A percentile compares a stretch with the other conserved stretches of the same genome.
These are phyloP conservation scores for Agonopterix heracliana DNA, from an alignment of 2,888 invertebrate genomes.

Conservation along the genomic window DNA sequence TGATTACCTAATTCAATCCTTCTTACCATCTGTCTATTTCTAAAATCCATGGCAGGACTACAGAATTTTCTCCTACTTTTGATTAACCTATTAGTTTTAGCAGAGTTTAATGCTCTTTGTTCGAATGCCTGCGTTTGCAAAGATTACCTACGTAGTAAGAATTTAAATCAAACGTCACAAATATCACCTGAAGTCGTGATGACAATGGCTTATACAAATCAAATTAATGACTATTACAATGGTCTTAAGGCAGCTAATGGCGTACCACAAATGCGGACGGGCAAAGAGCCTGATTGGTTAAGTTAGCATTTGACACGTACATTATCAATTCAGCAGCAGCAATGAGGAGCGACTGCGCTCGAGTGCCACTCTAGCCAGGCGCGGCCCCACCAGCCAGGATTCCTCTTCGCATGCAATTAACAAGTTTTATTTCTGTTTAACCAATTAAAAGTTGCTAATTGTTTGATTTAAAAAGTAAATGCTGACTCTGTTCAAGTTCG, in stretches of 20 bases:
- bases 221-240: not conserved
- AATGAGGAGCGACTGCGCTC: conserved; percentile 28
- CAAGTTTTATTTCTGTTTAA: conserved; percentile 32
- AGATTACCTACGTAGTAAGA: not conserved
- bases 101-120: too few relatives aligned
- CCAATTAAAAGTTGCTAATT: conserved; percentile 32
- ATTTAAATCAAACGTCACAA: too few relatives aligned
- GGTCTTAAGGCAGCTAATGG: conserved; percentile 28
- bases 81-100: too few relatives aligned
- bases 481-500: not conserved
- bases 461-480: conserved; percentile 17
- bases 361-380: conserved; percentile 24
- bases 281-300: conserved; percentile 47
- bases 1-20: too few relatives aligned
- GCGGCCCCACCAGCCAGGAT: conserved; percentile 25
- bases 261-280: conserved; percentile 33
- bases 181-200: too few relatives aligned
- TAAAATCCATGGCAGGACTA: too few relatives aligned
- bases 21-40: too few relatives aligned
- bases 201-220: not conserved
- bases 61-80: too few relatives aligned
- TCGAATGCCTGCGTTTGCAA: too few relatives aligned
- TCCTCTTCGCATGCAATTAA: conserved; percentile 40
- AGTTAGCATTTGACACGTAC: conserved; percentile 68
- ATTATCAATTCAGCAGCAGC: conserved; percentile 48